These are phyloP conservation scores for Nicator chloris DNA, from an alignment of 2,113 vertebrate species.

Conservation along the genomic window DNA sequence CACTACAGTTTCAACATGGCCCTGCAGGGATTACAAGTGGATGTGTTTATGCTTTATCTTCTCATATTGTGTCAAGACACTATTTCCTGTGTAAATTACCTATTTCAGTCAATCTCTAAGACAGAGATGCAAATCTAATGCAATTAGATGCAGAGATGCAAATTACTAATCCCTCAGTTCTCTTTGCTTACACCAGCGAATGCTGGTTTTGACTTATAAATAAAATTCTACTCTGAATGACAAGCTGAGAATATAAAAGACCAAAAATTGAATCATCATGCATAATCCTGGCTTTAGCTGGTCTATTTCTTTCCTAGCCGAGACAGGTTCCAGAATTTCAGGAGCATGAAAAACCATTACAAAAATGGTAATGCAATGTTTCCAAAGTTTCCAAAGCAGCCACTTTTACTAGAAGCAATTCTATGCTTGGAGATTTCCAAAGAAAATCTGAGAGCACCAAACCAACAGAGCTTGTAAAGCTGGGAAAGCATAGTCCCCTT, in stretches of 20 bases:
- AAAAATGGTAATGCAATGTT: neutral
- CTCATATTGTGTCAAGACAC: slow-evolving; percentile 25
- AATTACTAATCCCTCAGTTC: slow-evolving; percentile 37
- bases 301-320: neutral
- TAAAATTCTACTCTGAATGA: slow-evolving; percentile 9
- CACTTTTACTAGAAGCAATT: neutral
- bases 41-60: slow-evolving; percentile 24
- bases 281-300: neutral
- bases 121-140: slow-evolving; percentile 49
- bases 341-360: neutral
- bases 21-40: slow-evolving; percentile 23
- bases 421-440: neutral
- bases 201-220: neutral
- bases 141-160: slow-evolving; percentile 52
- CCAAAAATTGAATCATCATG: slow-evolving; percentile 25
- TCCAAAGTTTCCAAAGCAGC: neutral
- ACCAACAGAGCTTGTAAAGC: neutral
- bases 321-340: neutral
- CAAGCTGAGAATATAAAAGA: neutral
- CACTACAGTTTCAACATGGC: neutral
- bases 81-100: slow-evolving; percentile 43
- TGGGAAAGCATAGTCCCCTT: neutral
- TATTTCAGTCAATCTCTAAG: slow-evolving; percentile 24
- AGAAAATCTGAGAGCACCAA: neutral
- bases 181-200: neutral